These are phyloP conservation scores for Drosophila sordidapex DNA, from an alignment of 2,888 invertebrate species.

Conservation along the genomic window DNA sequence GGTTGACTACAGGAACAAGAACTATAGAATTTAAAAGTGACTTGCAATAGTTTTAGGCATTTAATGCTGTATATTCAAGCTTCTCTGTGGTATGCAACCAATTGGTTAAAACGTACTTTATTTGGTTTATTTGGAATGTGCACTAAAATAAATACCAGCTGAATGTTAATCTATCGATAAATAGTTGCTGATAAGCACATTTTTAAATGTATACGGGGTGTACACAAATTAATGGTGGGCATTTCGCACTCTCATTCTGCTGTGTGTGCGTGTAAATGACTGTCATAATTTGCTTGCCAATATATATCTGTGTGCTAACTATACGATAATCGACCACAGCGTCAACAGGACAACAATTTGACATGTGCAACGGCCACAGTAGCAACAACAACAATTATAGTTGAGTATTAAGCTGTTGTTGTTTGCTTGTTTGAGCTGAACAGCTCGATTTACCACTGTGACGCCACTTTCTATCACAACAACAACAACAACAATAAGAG, in stretches of 20 bases:
- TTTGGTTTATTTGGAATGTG: not conserved
- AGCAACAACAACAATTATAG: conserved; percentile 41
- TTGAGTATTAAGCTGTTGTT: conserved; percentile 19
- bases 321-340: conserved; percentile 70
- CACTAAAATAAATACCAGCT: not conserved
- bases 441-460: conserved; percentile 61
- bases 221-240: not conserved
- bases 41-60: not conserved
- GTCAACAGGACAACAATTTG: conserved; percentile 57
- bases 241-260: not conserved
- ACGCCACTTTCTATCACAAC: conserved; percentile 75
- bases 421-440: conserved; percentile 51
- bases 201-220: not conserved
- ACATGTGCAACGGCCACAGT: conserved; percentile 41
- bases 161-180: not conserved
- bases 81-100: not conserved
- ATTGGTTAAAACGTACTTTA: not conserved
- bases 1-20: not conserved
- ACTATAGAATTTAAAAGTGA: no score
- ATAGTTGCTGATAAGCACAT: not conserved
- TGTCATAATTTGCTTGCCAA: conserved; percentile 51
- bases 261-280: conserved; percentile 21
- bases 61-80: not conserved
- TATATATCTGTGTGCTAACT: conserved; percentile 61
- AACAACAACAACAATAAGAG: conserved; percentile 37